Evolutionary conservation across 2,888 invertebrate species (phyloP).

Genomic region (Torymus texanus): DNA sequence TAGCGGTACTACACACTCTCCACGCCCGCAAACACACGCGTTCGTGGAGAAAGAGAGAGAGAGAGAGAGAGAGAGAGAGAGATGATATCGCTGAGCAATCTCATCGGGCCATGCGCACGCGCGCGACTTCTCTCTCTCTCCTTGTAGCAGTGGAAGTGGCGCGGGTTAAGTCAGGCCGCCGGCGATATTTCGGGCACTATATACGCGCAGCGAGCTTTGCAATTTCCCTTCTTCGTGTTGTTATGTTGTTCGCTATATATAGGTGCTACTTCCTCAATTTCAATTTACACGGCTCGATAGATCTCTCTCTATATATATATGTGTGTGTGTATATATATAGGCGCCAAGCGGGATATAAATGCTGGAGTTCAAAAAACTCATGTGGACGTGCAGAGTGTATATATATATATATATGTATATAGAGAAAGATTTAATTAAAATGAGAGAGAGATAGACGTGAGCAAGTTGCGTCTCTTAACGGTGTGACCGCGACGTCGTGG

Average conservation of each 20-base stretch:
- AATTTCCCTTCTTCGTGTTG: slow-evolving; percentile 43
- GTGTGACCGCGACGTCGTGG: not conserved
- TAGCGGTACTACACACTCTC: not conserved
- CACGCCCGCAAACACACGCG: slow-evolving; percentile 10
- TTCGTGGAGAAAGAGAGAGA: not conserved
- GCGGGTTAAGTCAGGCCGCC: slow-evolving; percentile 50
- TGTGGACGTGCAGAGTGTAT: slow-evolving; percentile 8
- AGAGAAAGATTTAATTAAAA: too few relatives aligned
- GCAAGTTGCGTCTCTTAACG: too few relatives aligned
- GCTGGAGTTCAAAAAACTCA: slow-evolving; percentile 39
- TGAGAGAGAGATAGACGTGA: too few relatives aligned
- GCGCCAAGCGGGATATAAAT: not conserved
- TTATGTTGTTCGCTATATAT: not conserved
- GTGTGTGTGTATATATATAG: not conserved
- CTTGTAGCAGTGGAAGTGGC: slow-evolving; percentile 44
- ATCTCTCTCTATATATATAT: slow-evolving; percentile 18
- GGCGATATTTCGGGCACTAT: slow-evolving; percentile 38
- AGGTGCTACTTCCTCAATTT: slow-evolving; percentile 37
- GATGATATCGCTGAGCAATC: too few relatives aligned
- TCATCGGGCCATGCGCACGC: too few relatives aligned
- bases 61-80: not conserved
- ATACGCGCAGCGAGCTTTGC: slow-evolving; percentile 26
- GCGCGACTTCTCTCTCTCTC: too few relatives aligned
- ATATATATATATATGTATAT: too few relatives aligned
- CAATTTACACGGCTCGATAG: slow-evolving; percentile 40